Conservation (phyloP, 2,113 vertebrate species). For the Meriones unguiculatus region DNA sequence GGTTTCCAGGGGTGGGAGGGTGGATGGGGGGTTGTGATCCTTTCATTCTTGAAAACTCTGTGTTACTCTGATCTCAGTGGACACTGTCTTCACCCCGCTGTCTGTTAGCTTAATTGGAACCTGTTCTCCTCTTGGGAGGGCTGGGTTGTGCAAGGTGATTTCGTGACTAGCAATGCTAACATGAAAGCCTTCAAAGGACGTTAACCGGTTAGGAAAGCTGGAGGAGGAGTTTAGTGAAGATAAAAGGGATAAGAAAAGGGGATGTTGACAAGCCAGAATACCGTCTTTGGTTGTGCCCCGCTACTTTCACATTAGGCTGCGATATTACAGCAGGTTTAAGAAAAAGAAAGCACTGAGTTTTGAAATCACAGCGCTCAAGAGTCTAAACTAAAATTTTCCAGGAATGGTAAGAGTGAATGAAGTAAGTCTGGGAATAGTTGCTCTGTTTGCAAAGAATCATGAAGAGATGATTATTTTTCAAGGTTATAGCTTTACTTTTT, state of each 20-base stretch:
- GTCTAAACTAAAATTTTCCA: background rate
- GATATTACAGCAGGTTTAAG: slow-evolving; percentile 33
- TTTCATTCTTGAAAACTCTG: slow-evolving; percentile 55
- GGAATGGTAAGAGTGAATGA: background rate
- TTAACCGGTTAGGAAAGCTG: background rate
- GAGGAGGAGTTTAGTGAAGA: slow-evolving; percentile 39
- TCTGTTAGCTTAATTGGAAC: slow-evolving; percentile 73
- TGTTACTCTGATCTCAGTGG: slow-evolving; percentile 38
- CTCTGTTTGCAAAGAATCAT: slow-evolving; percentile 31
- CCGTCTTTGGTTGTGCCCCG: slow-evolving; percentile 43
- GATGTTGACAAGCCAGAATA: slow-evolving; percentile 59
- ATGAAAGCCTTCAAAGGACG: slow-evolving; percentile 42
- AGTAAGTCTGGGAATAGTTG: slow-evolving; percentile 3
- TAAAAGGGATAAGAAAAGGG: slow-evolving; percentile 46
- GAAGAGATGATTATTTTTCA: background rate
- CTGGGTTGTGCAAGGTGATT: slow-evolving; percentile 71
- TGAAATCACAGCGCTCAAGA: background rate
- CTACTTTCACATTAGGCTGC: slow-evolving; percentile 58
- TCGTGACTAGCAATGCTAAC: background rate
- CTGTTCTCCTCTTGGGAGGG: slow-evolving; percentile 71
- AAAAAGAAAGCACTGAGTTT: slow-evolving; percentile 35
- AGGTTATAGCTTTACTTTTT: background rate
- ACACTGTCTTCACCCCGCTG: slow-evolving; percentile 62
- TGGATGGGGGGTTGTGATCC: slow-evolving; percentile 13
- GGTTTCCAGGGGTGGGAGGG: background rate